Base-by-base conservation (phyloP, 2,888 invertebrate species). In the Acleris emargana region DNA sequence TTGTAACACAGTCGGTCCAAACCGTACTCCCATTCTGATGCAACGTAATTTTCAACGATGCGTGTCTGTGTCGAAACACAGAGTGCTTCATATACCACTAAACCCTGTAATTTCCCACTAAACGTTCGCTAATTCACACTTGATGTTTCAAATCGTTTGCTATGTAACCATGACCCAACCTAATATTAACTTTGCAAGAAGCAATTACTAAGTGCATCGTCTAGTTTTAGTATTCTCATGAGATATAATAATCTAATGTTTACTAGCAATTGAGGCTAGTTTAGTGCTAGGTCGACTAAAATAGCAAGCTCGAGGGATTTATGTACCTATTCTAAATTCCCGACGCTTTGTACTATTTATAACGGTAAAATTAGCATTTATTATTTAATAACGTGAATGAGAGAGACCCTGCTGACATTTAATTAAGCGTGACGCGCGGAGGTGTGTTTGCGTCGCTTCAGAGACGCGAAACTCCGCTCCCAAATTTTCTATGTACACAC, bases 131-230 rank as follows among this genome's bases (percentile, higher is more conserved):
- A 59, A 42, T 32, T 42, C 42, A 17, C 42, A 42, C 43, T 43
- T 43, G 11, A 38, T 28, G 42, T 60, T 54, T 58, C 55, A 55
- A 54, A 59, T 25, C 20, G 59, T 58, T 38, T 42, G 59, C 32
- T 64, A 57, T 38, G 38, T 51, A 66, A 66, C 66, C 61, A 61
- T 66, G 66, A 66, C 66, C 66, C 57, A 64, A 51, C 50, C 55
- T 66, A 66, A 60, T 51, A 55, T 60, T 66, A 66, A 57, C 51
- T 51, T 57, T 52, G 57, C 66, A 51, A 66, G 57, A 61, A 61
- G 45, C 54, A 32, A 54, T 61, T 60, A 60, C 51, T 61, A 32
- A 47, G 47, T 66, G 52, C 66, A 57, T 61, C 42, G 22, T 50
- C 59, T 66, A 32, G 55, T 55, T 61, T 61, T 60, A 57, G 64